Base-by-base conservation (phyloP, 2,888 invertebrate species). In the Cryptocephalus primarius region DNA sequence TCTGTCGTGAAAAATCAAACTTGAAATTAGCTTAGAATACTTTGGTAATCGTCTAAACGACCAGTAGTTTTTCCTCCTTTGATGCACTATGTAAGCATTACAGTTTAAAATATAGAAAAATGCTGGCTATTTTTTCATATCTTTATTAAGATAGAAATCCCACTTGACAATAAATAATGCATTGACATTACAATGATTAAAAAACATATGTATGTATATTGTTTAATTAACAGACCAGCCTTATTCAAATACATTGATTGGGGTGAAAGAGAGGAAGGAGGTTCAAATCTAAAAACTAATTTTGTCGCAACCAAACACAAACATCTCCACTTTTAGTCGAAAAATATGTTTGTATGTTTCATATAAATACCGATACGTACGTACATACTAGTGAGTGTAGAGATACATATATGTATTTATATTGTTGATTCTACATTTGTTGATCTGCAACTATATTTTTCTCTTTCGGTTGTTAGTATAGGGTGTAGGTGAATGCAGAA, bases 361-460 rank as follows among this genome's bases (percentile, higher is more conserved):
- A 12, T n/a, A 36, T 11, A 36, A 36, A 11, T 36, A 12, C 11
- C 12, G 6, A 36, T n/a, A 36, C 4, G 36, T 2, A 36, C 12
- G 12, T 12, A 36, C 36, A 36, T 36, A 11, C 12, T 36, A 36
- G 11, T 36, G n/a, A 36, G n/a, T 13, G 36, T 38, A 9, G 14
- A 14, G 33, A 39, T 33, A 45, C 22, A 45, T 34, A 34, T 34
- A 34, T 34, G n/a, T 34, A 34, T 34, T 9, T 34, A 34, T 34
- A 34, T 34, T 9, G 9, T 9, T 34, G n/a, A 9, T 9, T 34
- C 9, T 34, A 34, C n/a, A 34, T 34, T 9, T 34, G n/a, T 34
- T 50, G 44, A 50, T 48, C n/a, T n/a, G n/a, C 67, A 63, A 68
- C 68, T 67, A 68, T 67, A 69, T 68, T 68, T 67, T 67, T 64